Evolutionary conservation across 2,888 invertebrate genomes (phyloP).

Genomic region (Tachina grossa): DNA sequence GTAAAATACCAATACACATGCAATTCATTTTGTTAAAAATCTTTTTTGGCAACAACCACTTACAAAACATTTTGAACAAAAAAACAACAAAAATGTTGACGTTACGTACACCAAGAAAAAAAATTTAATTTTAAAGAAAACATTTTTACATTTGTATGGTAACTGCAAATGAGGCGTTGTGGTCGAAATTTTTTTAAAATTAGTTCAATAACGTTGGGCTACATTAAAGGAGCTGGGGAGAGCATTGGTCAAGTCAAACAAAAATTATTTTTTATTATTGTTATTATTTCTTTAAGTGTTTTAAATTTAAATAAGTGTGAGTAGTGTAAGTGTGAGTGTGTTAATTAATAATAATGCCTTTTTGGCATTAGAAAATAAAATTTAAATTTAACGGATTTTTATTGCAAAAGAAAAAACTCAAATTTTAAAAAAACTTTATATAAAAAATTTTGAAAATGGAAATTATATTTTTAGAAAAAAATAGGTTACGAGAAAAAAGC

Average conservation of each 20-base stretch:
- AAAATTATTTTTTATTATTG: constrained; percentile 23
- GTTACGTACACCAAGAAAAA: constrained; percentile 6
- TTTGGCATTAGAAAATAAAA: constrained; percentile 40
- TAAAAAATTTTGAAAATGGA: background rate
- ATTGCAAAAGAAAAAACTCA: background rate
- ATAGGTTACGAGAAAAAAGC: too few relatives aligned
- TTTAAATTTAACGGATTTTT: constrained; percentile 49
- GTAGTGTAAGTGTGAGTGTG: constrained; percentile 64
- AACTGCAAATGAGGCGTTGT: constrained; percentile 79
- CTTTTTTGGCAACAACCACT: constrained; percentile 60
- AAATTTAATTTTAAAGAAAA: constrained; percentile 49
- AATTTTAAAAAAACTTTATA: background rate
- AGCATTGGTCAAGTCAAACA: constrained; percentile 74
- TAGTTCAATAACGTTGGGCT: constrained; percentile 83
- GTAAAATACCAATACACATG: constrained; percentile 32
- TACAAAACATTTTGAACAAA: constrained; percentile 8
- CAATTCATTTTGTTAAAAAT: background rate
- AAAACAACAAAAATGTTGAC: background rate
- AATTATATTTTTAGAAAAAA: too few relatives aligned
- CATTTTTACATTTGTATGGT: constrained; percentile 53
- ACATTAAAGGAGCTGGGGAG: constrained; percentile 77
- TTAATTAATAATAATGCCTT: constrained; percentile 21
- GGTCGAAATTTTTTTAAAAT: constrained; percentile 80
- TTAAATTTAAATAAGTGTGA: constrained; percentile 53
- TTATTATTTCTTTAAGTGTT: constrained; percentile 61